Percentiles rank a stretch among this genome's conserved stretches.
Evolutionary conservation across 2,113 vertebrate genomes (phyloP).

Genomic region (Sylvia atricapilla): DNA sequence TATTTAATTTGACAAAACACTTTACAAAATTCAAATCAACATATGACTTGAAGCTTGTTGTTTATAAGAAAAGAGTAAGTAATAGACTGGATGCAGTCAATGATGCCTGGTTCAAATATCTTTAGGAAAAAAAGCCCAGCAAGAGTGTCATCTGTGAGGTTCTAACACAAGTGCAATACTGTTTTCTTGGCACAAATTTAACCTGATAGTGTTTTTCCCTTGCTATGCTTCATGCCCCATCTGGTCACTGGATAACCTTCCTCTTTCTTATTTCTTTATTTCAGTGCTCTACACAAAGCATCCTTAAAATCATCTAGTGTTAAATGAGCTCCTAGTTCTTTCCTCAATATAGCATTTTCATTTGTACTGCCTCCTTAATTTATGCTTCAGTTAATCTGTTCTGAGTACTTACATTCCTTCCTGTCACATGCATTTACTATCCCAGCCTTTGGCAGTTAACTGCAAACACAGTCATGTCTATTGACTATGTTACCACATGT

Average conservation of each 20-base stretch:
- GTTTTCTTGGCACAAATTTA: not conserved
- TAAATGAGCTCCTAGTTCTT: not conserved
- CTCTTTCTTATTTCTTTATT: not conserved
- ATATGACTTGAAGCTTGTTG: not conserved
- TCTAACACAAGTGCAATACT: not conserved
- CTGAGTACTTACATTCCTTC: not conserved
- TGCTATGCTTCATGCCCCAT: fast-evolving
- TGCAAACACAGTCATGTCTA: not conserved
- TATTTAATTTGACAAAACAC: not conserved
- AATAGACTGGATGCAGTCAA: not conserved
- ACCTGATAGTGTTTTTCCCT: not conserved
- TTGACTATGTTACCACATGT: not conserved
- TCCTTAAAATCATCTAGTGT: not conserved
- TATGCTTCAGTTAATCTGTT: not conserved
- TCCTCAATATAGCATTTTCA: not conserved
- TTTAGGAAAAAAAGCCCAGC: not conserved
- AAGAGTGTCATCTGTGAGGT: not conserved
- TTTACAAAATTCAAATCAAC: not conserved
- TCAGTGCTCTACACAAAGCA: not conserved
- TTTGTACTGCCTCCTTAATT: not conserved
- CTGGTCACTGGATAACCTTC: not conserved
- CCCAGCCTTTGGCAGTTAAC: not conserved
- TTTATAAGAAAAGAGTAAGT: not conserved
- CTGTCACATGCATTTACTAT: not conserved
- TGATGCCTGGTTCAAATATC: not conserved